phyloP scores from a whole-genome alignment of 2,888 invertebrate species.

The Formica aserva region DNA sequence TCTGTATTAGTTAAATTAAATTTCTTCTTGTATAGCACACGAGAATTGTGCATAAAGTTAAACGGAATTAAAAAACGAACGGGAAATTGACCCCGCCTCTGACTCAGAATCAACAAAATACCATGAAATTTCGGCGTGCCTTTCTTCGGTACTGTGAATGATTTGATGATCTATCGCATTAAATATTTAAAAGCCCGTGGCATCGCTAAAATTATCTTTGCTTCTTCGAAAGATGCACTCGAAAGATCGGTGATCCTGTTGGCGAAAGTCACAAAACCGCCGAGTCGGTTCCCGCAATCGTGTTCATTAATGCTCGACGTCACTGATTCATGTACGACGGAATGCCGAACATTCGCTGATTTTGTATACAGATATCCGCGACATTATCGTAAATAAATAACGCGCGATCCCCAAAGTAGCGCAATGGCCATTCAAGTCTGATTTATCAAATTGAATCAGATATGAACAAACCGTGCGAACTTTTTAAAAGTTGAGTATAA shows the following conservation, averaged over 20 bases:
- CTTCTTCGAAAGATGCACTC: background rate
- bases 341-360: constrained; percentile 29
- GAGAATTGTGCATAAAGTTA: background rate
- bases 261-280: constrained; percentile 36
- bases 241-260: constrained; percentile 8
- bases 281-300: constrained; percentile 36
- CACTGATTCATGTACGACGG: constrained; percentile 35
- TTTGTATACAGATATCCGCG: constrained; percentile 21
- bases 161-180: constrained; percentile 21
- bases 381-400: constrained; percentile 13
- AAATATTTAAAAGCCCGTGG: constrained; percentile 34
- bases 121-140: constrained; percentile 7
- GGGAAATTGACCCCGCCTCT: constrained; percentile 42
- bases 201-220: constrained; percentile 28
- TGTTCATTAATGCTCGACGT: constrained; percentile 10
- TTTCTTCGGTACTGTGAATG: constrained; percentile 3
- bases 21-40: background rate
- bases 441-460: constrained; percentile 35
- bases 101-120: constrained; percentile 34
- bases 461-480: constrained; percentile 10
- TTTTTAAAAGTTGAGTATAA: constrained; percentile 5
- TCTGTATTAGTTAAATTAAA: constrained; percentile 32
- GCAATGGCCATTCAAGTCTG: constrained; percentile 16
- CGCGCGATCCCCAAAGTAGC: constrained; percentile 7
- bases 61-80: constrained; percentile 17